These are phyloP conservation scores for Drosophila eohydei DNA, from an alignment of 2,888 invertebrate species.

Conservation along the genomic window DNA sequence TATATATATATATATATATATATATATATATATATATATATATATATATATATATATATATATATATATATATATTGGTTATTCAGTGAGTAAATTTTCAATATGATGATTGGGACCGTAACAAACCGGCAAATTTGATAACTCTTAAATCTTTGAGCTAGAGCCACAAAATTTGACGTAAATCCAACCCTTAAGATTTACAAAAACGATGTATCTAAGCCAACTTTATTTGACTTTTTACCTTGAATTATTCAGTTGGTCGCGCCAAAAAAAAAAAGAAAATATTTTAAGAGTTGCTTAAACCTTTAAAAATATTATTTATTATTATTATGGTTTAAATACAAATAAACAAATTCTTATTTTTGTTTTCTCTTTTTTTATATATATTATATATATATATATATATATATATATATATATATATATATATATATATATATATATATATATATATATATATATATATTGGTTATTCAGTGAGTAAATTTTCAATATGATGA, in stretches of 20 bases:
- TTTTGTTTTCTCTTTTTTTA: background rate
- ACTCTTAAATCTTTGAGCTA: no score
- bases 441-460: background rate
- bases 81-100: background rate
- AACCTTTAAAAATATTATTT: slow-evolving; percentile 22
- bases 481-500: background rate
- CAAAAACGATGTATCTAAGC: no score
- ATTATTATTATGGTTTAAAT: background rate
- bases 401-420: no score
- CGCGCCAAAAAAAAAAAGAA: background rate
- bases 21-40: background rate
- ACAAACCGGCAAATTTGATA: no score
- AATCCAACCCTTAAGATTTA: no score
- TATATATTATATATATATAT: no score
- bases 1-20: background rate
- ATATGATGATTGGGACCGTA: slow-evolving; percentile 1
- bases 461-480: background rate
- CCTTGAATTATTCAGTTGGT: no score
- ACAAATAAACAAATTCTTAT: slow-evolving; percentile 16
- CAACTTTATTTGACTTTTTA: no score
- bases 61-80: background rate
- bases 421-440: no score
- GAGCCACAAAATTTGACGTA: no score
- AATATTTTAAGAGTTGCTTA: background rate
- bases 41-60: background rate